phyloP scores from a whole-genome alignment of 2,113 vertebrate genomes.

The Uria aalge region DNA sequence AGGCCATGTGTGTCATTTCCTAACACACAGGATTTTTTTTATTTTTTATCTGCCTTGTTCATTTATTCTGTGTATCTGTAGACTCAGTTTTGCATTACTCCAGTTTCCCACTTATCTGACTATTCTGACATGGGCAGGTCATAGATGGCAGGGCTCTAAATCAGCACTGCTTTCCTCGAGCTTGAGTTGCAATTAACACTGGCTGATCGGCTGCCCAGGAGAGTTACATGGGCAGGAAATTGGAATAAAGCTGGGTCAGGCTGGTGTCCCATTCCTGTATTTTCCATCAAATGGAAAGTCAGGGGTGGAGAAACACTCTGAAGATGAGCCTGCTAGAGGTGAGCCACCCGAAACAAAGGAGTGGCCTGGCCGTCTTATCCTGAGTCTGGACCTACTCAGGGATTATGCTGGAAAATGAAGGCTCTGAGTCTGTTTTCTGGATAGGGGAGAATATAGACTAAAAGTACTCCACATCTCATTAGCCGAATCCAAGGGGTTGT shows the following conservation, averaged over 20 bases:
- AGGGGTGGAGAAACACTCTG: background rate
- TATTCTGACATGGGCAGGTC: background rate
- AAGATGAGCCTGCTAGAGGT: background rate
- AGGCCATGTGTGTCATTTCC: constrained; percentile 31
- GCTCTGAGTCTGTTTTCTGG: background rate
- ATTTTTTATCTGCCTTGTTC: background rate
- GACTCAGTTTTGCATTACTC: background rate
- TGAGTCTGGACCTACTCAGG: background rate
- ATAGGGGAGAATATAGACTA: background rate
- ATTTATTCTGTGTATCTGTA: background rate
- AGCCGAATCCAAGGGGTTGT: background rate
- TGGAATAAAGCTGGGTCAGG: background rate
- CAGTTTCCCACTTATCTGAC: background rate
- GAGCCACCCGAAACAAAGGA: background rate
- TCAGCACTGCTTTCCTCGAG: background rate
- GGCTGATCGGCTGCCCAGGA: background rate
- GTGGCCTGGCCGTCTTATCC: background rate
- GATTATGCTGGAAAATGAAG: background rate
- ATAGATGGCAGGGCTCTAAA: background rate
- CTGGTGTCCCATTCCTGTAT: background rate
- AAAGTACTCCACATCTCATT: background rate
- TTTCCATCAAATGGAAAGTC: background rate
- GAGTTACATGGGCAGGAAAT: background rate
- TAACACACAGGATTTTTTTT: background rate
- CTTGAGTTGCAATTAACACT: background rate